Percentiles rank a stretch among this genome's conserved stretches.
Evolutionary conservation across 2,113 vertebrate species (phyloP).

Genomic region (Azemiops feae): DNA sequence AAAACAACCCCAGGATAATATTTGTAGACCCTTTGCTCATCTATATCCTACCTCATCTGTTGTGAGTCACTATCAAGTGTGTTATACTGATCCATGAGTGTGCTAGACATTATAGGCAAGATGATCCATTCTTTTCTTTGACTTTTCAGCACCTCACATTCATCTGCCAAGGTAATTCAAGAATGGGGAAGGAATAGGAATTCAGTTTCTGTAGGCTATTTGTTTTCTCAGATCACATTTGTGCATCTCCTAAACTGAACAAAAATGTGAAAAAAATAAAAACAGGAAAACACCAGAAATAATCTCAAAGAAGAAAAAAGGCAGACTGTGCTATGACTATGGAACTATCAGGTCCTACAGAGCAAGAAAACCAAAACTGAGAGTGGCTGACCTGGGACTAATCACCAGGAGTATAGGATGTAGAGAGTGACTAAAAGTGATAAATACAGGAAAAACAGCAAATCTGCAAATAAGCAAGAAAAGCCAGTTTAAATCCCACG

Average conservation of each 20-base stretch:
- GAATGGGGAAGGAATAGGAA: not conserved
- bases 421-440: not conserved
- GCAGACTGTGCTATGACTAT: not conserved
- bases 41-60: not conserved
- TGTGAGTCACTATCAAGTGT: not conserved
- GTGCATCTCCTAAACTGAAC: not conserved
- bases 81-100: not conserved
- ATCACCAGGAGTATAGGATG: not conserved
- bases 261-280: not conserved
- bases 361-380: not conserved
- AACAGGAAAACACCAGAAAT: not conserved
- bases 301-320: not conserved
- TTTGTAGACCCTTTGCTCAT: not conserved
- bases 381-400: not conserved
- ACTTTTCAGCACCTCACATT: not conserved
- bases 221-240: not conserved
- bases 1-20: not conserved
- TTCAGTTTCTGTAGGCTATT: not conserved
- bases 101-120: not conserved
- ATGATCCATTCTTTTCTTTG: not conserved
- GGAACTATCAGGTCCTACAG: not conserved
- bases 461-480: not conserved
- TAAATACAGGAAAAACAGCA: not conserved
- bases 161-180: not conserved
- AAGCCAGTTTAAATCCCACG: not conserved